Conservation (phyloP, 2,888 invertebrate genomes). For the Bombyx huttoni region DNA sequence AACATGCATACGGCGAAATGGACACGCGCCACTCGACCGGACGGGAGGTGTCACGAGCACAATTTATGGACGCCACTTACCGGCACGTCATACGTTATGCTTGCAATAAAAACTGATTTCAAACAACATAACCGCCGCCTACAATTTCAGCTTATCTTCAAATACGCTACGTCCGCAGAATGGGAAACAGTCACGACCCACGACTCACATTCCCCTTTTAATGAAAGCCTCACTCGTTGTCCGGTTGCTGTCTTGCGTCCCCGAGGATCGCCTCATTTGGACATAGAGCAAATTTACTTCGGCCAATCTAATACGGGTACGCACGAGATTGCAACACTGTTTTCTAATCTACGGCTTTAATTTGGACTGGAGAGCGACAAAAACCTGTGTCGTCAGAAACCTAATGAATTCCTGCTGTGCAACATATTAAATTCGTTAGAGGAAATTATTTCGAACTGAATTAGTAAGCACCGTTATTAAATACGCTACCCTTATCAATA, state of each 20-base stretch:
- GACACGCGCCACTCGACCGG: conserved; percentile 40
- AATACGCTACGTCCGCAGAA: conserved; percentile 2
- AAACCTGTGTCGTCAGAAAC: conserved; percentile 6
- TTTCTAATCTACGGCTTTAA: conserved; percentile 45
- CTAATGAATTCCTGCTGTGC: conserved; percentile 4
- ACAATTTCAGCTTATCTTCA: conserved; percentile 14
- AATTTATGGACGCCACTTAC: conserved; percentile 49
- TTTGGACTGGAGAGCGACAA: conserved; percentile 21
- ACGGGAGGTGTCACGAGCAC: conserved; percentile 37
- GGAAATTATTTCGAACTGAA: conserved; percentile 5
- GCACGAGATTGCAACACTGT: conserved; percentile 31
- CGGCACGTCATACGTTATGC: conserved; percentile 43
- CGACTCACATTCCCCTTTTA: conserved; percentile 21
- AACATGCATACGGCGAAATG: conserved; percentile 21
- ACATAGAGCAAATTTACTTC: conserved; percentile 55
- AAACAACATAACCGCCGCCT: conserved; percentile 3
- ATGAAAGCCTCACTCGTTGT: conserved; percentile 31
- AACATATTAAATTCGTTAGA: conserved; percentile 5
- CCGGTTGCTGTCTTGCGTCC: conserved; percentile 20
- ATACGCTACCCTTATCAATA: conserved; percentile 19
- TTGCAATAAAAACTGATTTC: conserved; percentile 23
- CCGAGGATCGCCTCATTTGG: conserved; percentile 50
- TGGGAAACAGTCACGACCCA: conserved; percentile 15
- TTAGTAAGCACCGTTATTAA: conserved; percentile 11
- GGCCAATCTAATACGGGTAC: conserved; percentile 48